phyloP scores from a whole-genome alignment of 2,797 vertebrate species.

The Lacerta bilineata region DNA sequence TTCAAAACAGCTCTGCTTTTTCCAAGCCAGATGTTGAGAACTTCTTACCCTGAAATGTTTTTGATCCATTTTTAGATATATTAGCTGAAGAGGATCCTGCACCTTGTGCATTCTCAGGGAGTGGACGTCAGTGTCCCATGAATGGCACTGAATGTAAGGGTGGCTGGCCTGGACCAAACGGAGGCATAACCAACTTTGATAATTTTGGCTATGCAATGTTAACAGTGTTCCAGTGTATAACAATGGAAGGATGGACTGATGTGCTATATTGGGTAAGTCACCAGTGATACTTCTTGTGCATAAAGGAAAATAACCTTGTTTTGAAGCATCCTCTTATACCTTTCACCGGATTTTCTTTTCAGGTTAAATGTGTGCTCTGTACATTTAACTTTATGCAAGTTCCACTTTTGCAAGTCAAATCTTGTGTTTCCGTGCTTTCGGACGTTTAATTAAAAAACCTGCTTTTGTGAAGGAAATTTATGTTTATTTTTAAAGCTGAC shows the following conservation, averaged over 20 bases:
- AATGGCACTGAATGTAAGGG: slow-evolving; percentile 94
- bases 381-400: slow-evolving; percentile 44
- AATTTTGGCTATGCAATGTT: slow-evolving; percentile 99
- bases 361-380: slow-evolving; percentile 56
- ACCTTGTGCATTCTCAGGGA: slow-evolving; percentile 97
- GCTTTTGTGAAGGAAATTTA: slow-evolving; percentile 44
- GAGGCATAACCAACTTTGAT: slow-evolving; percentile 98
- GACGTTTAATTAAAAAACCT: background rate
- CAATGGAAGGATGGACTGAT: slow-evolving; percentile 99
- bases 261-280: slow-evolving; percentile 99
- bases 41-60: background rate
- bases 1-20: slow-evolving; percentile 8
- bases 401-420: slow-evolving; percentile 50
- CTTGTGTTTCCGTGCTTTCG: slow-evolving; percentile 42
- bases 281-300: background rate
- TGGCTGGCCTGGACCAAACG: slow-evolving; percentile 96
- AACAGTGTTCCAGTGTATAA: slow-evolving; percentile 99
- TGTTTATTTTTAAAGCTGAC: slow-evolving; percentile 54
- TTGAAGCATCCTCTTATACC: background rate
- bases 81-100: slow-evolving; percentile 94
- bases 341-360: slow-evolving; percentile 45
- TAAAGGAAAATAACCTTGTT: background rate
- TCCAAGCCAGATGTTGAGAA: background rate
- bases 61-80: slow-evolving; percentile 78
- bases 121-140: slow-evolving; percentile 91